Base-by-base conservation (phyloP, 2,888 invertebrate genomes). In the Ormyrus rosae region DNA sequence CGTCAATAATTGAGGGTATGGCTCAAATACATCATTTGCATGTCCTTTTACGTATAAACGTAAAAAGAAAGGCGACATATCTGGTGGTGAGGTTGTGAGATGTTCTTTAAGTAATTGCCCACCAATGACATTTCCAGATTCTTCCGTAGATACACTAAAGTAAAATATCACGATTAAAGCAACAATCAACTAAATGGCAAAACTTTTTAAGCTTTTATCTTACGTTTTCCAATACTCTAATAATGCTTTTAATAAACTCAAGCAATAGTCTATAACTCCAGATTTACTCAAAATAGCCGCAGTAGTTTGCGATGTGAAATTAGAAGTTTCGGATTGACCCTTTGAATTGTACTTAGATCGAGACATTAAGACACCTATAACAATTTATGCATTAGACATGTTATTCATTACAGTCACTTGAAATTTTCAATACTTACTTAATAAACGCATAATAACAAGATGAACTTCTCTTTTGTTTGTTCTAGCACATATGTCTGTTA, bases 61-160 rank as follows among this genome's bases (percentile, higher is more conserved):
- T 73, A 96, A 93, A 92, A 99, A 99, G 91, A 99, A 97, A 9
- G 98, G 98, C 6, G 97, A 96, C 96, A 98, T 97, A 89, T 99
- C 98, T 0, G 98, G 98, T 65, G 96, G 94, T 0, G 97, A 94
- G 55, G 95, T 94, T 1, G 95, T 94, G 11, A 95, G 94, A 85
- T 95, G 96, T 60, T 96, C 96, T 89, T 96, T 97, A 61, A 98
- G 91, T 61, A 98, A 91, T 88, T 93, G 95, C 60, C 95, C 95
- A 34, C 92, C 93, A 0, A 94, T 91, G 11, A 93, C 90, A n/a
- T 91, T 86, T 34, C 88, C 87, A 6, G 87, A 74, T 55, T 91
- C 91, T 74, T 91, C 91, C 0, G 86, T 89, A n/a, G 88, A 87
- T 2, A 89, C 88, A 34, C 90, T 88, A 81, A 45, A 79, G 46